Base-by-base conservation (phyloP, 1,140 invertebrate species). In the Trichomalopsis sarcophagae region DNA sequence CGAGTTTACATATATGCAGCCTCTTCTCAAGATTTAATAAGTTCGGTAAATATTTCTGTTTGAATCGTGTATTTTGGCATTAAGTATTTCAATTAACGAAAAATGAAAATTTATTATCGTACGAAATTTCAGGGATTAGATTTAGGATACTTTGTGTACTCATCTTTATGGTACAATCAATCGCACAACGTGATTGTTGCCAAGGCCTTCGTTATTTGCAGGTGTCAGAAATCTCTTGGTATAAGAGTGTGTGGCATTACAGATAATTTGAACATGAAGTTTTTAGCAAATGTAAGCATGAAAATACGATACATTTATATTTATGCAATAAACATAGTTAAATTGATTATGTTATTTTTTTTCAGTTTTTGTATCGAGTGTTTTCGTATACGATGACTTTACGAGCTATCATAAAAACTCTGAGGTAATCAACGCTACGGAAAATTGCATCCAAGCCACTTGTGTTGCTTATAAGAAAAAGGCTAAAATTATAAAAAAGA, bases 211-310 rank as follows among this genome's bases (percentile, higher is more conserved):
- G 10, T 74, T 21, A 74, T 74, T 74, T 74, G 11, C 36, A 74
- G 33, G 17, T 74, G 73, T 74, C 73, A 74, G 33, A 74, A 36
- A 40, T 36, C 73, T 33, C 36, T 74, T 36, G 36, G 33, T 40
- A 74, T 74, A 21, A 36, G 5, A 74, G 7, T 74, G 9, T 21
- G 5, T 74, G 36, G 73, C 6, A 74, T 74, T 21, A 40, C 14
- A 36, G 27, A 30, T 7, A 17, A 30, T 14, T 74, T 74, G n/a
- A 74, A 74, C 36, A 74, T 40, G 36, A 40, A 9, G 33, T 74
- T 33, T 74, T 74, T 74, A 74, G 36, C 27, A 40, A 30, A 74
- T 40, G 73, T 74, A 74, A 74, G 73, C 36, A 44, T 44, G 17
- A 40, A 14, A 2, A 17, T 17, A 17, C 2, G 3, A 14, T 14